phyloP scores from a whole-genome alignment of 2,797 vertebrate species.

The Oceanodroma leucorhoa region DNA sequence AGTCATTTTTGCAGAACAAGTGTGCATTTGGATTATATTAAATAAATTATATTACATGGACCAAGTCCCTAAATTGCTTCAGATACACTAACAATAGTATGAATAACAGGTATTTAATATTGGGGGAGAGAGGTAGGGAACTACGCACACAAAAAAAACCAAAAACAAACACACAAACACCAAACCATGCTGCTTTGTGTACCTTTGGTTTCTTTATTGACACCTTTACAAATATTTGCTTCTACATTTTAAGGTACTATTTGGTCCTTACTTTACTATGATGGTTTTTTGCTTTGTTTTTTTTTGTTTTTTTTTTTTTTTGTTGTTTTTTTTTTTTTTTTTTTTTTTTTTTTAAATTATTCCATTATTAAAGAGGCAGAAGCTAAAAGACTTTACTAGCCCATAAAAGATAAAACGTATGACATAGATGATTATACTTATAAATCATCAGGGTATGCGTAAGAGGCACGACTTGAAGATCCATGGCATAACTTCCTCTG shows the following conservation, averaged over 20 bases:
- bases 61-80: not conserved
- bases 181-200: not conserved
- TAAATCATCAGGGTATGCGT: not conserved
- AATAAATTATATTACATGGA: not conserved
- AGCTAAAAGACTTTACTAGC: not conserved
- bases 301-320: not conserved
- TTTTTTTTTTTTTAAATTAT: not conserved
- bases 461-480: not conserved
- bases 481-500: not conserved
- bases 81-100: not conserved
- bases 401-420: not conserved
- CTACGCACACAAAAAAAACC: not conserved
- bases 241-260: not conserved
- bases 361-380: not conserved
- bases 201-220: not conserved
- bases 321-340: too few relatives aligned
- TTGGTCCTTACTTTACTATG: not conserved
- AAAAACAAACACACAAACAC: not conserved
- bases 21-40: not conserved
- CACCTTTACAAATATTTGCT: not conserved
- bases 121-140: accelerated
- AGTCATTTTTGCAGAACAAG: not conserved
- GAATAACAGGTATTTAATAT: not conserved
- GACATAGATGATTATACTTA: not conserved
- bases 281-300: accelerated